Conservation (phyloP, 1,140 invertebrate species). For the Macrosteles quadrilineatus region DNA sequence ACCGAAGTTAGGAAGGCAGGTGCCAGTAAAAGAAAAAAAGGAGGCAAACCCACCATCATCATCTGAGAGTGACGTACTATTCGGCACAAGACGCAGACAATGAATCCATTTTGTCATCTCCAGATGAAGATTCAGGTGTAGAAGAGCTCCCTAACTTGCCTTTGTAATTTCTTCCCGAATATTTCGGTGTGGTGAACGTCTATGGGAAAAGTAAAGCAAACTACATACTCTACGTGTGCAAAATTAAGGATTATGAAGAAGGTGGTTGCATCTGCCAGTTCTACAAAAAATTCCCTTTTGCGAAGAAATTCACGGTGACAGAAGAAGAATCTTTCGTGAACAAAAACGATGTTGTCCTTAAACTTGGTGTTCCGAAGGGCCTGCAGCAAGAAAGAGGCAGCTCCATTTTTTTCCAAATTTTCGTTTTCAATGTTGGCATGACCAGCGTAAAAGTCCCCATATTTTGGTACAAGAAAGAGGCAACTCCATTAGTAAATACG, state of each 20-base stretch:
- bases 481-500: too few relatives aligned
- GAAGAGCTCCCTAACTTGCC: background rate
- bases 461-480: too few relatives aligned
- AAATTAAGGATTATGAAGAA: slow-evolving; percentile 17
- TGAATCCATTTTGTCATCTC: background rate
- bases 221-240: slow-evolving; percentile 4
- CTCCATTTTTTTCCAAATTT: too few relatives aligned
- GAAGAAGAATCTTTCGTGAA: slow-evolving; percentile 15
- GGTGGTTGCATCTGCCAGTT: slow-evolving; percentile 17
- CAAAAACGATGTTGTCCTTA: background rate
- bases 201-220: background rate
- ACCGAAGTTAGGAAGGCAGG: background rate
- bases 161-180: background rate
- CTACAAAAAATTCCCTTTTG: slow-evolving; percentile 11
- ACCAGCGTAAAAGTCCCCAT: too few relatives aligned
- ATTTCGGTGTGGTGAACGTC: background rate
- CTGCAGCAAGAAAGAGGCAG: too few relatives aligned
- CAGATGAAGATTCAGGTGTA: background rate
- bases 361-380: slow-evolving; percentile 4
- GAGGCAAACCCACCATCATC: background rate
- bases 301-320: background rate
- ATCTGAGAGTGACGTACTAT: background rate
- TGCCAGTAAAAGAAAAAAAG: background rate
- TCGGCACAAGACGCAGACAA: background rate
- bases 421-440: too few relatives aligned